Conservation (phyloP, 2,888 invertebrate species). For the Graphium colonna region DNA sequence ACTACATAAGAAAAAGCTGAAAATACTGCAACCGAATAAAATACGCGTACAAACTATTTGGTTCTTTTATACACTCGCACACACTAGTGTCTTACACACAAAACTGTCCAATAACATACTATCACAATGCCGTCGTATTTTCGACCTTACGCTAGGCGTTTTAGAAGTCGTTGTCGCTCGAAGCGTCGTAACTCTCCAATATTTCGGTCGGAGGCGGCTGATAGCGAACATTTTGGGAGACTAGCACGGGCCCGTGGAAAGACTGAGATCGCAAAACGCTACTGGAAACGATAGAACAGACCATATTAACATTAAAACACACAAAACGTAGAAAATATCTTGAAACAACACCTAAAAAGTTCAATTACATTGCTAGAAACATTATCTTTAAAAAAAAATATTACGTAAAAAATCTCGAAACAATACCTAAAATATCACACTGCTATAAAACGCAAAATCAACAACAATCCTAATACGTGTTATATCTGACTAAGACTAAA, state of each 20-base stretch:
- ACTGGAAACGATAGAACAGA: constrained; percentile 46
- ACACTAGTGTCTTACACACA: constrained; percentile 18
- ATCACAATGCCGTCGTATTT: constrained; percentile 47
- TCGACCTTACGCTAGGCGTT: constrained; percentile 30
- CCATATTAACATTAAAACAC: constrained; percentile 1
- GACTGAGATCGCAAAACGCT: constrained; percentile 82
- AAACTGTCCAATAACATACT: constrained; percentile 33
- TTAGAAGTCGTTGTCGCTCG: constrained; percentile 78
- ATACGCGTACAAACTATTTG: background rate
- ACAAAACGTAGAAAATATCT: too few species aligned
- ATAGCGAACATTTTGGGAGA: constrained; percentile 54
- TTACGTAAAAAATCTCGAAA: too few species aligned
- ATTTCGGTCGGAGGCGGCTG: constrained; percentile 52
- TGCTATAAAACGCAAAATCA: too few species aligned
- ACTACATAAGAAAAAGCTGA: background rate
- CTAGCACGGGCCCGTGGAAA: constrained; percentile 78
- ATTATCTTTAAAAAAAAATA: too few species aligned
- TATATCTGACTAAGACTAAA: too few species aligned
- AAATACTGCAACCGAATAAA: background rate
- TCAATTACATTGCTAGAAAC: too few species aligned
- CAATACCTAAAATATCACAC: too few species aligned
- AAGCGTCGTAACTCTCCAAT: constrained; percentile 66
- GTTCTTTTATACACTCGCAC: constrained; percentile 4
- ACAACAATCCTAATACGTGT: too few species aligned
- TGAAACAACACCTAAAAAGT: too few species aligned